Base-by-base conservation (phyloP, 2,113 vertebrate species). In the Phaethornis superciliosus region DNA sequence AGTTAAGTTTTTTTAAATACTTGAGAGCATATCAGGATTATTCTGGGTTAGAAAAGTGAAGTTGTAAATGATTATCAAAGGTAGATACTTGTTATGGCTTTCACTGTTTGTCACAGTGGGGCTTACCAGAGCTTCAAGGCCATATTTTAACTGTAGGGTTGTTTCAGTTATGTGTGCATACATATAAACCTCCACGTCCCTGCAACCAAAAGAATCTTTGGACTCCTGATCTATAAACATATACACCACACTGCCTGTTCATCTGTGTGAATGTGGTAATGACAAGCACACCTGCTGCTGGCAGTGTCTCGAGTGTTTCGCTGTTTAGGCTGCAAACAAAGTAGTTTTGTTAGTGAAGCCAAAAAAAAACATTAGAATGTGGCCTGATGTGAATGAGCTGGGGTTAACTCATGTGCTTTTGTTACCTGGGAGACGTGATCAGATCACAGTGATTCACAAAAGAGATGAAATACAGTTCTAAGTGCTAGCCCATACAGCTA, bases 391-490 rank as follows among this genome's bases (percentile, higher is more conserved):
- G 72, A 59, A 69, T 52, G 58, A 67, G 47, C 52, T 2, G 1
- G 18, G 42, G 63, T 54, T 71, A 65, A 90, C 71, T 93, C 8
- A 20, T 20, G 30, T 69, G 49, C 32, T 67, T 89, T 79, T 67
- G 58, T 89, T 95, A 59, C 68, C 52, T 68, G 67, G 70, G 85
- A 93, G 79, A 96, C 49, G 60, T 74, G 76, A 79, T 90, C 59
- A 49, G 71, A 92, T 95, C 88, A 88, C 82, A 93, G n/a, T 28
- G 79, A 60, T 83, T 91, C 56, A 78, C 54, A 91, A 54, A 95
- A 71, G 85, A 91, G 90, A 95, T 88, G 76, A 91, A 96, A 92
- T 56, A 54, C 56, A 75, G 93, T 95, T 95, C 93, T 85, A 93
- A 95, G 94, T 32, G 35, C 23, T 67, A 56, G 80, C 55, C 47